These are phyloP conservation scores for Sminthurides aquaticus DNA, from an alignment of 2,888 invertebrate species.

Conservation along the genomic window DNA sequence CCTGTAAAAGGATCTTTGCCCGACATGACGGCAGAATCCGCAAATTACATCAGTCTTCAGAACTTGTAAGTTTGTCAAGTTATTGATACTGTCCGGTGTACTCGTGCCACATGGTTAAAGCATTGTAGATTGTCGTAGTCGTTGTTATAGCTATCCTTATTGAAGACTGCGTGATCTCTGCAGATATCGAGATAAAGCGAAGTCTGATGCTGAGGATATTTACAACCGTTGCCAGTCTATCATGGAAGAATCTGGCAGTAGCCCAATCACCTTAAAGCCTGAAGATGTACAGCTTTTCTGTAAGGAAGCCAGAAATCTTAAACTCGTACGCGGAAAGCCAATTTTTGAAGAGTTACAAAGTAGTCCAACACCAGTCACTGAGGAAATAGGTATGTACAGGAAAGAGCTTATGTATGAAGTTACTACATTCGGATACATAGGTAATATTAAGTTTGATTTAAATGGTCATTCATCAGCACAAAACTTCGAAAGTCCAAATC, in stretches of 20 bases:
- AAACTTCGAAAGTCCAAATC: slow-evolving; percentile 73
- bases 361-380: slow-evolving; percentile 53
- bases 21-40: slow-evolving; percentile 94
- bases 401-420: slow-evolving; percentile 14
- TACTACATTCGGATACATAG: slow-evolving; percentile 4
- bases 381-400: slow-evolving; percentile 54
- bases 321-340: slow-evolving; percentile 63
- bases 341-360: slow-evolving; percentile 73
- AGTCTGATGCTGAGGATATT: slow-evolving; percentile 70
- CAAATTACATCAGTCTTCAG: slow-evolving; percentile 79
- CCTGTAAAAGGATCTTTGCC: slow-evolving; percentile 83
- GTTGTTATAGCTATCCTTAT: too few relatives aligned
- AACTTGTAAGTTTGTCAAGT: slow-evolving; percentile 68
- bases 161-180: too few relatives aligned
- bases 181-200: slow-evolving; percentile 72
- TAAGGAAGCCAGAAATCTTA: slow-evolving; percentile 73
- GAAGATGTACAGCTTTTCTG: slow-evolving; percentile 77
- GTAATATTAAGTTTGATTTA: not conserved
- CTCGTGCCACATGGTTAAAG: too few relatives aligned
- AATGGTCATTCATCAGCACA: slow-evolving; percentile 56
- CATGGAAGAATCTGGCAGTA: slow-evolving; percentile 50
- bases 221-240: slow-evolving; percentile 73
- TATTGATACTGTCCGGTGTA: too few relatives aligned
- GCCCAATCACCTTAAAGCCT: slow-evolving; percentile 32
- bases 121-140: too few relatives aligned